Evolutionary conservation across 2,113 vertebrate species (phyloP).

Genomic region (Hemicordylus capensis): DNA sequence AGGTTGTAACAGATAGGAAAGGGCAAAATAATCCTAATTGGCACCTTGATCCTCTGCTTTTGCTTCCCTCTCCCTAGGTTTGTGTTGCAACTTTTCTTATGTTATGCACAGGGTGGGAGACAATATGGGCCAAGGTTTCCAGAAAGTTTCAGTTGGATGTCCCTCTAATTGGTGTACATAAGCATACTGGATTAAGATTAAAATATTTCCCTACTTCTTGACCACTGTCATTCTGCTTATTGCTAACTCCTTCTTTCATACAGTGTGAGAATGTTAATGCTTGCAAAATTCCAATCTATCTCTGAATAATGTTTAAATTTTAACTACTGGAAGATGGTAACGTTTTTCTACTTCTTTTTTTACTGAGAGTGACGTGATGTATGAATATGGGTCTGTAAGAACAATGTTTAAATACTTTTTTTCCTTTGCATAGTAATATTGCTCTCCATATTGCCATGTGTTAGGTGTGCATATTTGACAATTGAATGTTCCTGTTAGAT

Average conservation of each 20-base stretch:
- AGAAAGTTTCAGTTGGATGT: constrained; percentile 6
- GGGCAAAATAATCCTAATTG: constrained; percentile 15
- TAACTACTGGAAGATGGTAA: not conserved
- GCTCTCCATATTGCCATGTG: not conserved
- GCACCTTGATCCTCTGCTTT: constrained; percentile 10
- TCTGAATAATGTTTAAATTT: not conserved
- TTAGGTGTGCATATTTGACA: not conserved
- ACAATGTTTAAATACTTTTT: not conserved
- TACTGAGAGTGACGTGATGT: not conserved
- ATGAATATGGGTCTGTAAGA: not conserved
- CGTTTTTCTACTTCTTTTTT: not conserved
- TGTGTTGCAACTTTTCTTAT: constrained; percentile 17
- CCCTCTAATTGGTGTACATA: not conserved
- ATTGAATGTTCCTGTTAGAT: not conserved
- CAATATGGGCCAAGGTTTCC: not conserved
- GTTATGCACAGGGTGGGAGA: constrained; percentile 12
- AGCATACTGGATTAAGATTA: not conserved
- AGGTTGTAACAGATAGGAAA: not conserved
- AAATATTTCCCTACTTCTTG: constrained; percentile 16
- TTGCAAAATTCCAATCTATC: not conserved
- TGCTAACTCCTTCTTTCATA: not conserved
- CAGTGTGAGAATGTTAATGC: not conserved
- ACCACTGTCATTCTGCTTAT: constrained; percentile 30
- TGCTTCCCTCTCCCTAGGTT: constrained; percentile 16
- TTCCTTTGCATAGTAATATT: not conserved